A percentile compares a stretch with the other conserved stretches of the same genome.
phyloP scores from a whole-genome alignment of 2,888 invertebrate genomes.

The Aproaerema taeniolella region DNA sequence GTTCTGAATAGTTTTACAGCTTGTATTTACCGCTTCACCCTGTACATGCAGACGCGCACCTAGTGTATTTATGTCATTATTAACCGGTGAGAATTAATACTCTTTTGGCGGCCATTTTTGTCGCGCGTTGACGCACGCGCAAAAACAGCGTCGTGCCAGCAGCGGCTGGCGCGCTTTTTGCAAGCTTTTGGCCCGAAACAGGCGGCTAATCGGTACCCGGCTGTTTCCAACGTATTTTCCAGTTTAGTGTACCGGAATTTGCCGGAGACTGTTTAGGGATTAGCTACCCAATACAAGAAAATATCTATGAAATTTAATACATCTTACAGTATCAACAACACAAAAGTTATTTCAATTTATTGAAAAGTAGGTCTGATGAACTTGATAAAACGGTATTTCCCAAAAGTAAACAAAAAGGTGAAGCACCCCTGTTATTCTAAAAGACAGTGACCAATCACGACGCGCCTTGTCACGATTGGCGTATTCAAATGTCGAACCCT shows the following conservation, averaged over 20 bases:
- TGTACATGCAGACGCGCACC: conserved; percentile 45
- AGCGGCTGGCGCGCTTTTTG: conserved; percentile 36
- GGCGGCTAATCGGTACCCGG: conserved; percentile 35
- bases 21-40: conserved; percentile 32
- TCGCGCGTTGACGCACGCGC: conserved; percentile 47
- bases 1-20: too few relatives aligned
- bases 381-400: too few relatives aligned
- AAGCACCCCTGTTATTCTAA: conserved; percentile 15
- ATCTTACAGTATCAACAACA: too few relatives aligned
- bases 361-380: too few relatives aligned
- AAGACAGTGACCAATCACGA: conserved; percentile 41
- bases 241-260: too few relatives aligned
- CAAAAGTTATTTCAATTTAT: too few relatives aligned
- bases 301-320: too few relatives aligned
- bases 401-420: neutral
- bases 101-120: conserved; percentile 70
- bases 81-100: conserved; percentile 75
- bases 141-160: conserved; percentile 49
- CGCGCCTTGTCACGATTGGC: conserved; percentile 39
- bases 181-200: conserved; percentile 45
- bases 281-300: too few relatives aligned
- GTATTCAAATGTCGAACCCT: conserved; percentile 54
- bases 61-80: conserved; percentile 77
- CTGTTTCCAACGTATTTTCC: too few relatives aligned
- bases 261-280: too few relatives aligned